phyloP scores from a whole-genome alignment of 2,888 invertebrate genomes.

The Gastracanthus pulcherrimus region DNA sequence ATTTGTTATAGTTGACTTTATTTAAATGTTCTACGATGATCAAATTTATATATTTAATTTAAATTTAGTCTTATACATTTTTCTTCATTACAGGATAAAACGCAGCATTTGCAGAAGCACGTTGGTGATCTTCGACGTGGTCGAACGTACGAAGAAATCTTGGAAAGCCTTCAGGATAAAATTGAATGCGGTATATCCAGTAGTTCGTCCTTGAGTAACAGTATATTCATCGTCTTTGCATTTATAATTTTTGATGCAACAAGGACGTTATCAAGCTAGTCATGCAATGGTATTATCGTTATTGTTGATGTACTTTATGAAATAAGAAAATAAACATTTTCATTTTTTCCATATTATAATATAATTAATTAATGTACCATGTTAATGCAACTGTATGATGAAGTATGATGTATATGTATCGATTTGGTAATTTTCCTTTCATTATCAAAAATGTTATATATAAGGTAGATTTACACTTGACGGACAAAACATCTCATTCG shows the following conservation, averaged over 20 bases:
- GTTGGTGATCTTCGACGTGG: conserved; percentile 51
- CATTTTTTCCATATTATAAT: conserved; percentile 15
- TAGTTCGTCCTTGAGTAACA: neutral
- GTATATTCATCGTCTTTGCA: neutral
- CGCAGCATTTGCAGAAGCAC: conserved; percentile 59
- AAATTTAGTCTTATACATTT: neutral
- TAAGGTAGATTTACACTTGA: no score
- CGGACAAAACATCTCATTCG: no score
- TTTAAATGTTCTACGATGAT: no score
- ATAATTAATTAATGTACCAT: no score
- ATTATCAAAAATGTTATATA: no score
- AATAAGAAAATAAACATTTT: neutral
- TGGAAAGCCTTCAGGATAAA: conserved; percentile 49
- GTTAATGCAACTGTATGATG: no score
- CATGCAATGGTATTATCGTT: neutral
- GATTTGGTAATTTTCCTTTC: no score
- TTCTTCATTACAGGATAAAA: conserved; percentile 54
- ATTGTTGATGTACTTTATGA: conserved; percentile 10
- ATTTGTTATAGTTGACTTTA: no score
- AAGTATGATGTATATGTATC: no score
- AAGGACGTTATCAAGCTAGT: conserved; percentile 26
- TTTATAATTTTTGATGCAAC: conserved; percentile 9
- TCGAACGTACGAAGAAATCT: conserved; percentile 55
- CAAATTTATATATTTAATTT: conserved; percentile 6
- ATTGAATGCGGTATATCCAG: conserved; percentile 25